Conservation (phyloP, 2,797 vertebrate genomes). For the Peromyscus eremicus region DNA sequence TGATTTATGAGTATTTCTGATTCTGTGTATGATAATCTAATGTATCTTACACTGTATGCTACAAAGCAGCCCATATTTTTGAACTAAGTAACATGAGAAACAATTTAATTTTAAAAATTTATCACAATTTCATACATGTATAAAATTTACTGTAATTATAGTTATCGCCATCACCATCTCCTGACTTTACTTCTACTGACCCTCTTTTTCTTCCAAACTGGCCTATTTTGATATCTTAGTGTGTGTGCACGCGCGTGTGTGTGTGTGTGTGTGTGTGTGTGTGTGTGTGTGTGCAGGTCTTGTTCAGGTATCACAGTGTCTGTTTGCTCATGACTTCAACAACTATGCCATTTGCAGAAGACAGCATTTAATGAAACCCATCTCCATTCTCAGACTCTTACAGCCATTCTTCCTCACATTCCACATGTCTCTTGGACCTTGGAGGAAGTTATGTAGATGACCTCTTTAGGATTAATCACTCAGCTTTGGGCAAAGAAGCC, state of each 20-base stretch:
- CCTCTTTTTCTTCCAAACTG: background rate
- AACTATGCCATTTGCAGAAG: background rate
- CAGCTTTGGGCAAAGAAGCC: background rate
- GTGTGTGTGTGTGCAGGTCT: background rate
- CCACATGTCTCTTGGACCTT: background rate
- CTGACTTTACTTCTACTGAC: background rate
- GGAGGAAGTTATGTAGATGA: background rate
- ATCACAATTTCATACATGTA: background rate
- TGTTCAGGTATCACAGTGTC: background rate
- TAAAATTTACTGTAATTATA: background rate
- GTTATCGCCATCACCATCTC: background rate
- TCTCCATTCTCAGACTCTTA: background rate
- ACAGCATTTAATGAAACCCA: background rate
- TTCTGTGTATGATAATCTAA: background rate
- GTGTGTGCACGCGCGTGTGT: background rate
- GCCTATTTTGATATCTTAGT: background rate
- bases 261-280: background rate
- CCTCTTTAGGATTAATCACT: background rate
- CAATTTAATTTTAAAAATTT: background rate
- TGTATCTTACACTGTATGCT: background rate
- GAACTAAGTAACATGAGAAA: conserved; percentile 32
- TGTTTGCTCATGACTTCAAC: background rate
- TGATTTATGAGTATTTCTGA: background rate
- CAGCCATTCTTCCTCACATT: background rate
- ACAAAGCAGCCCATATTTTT: background rate